Evolutionary conservation across 2,113 vertebrate genomes (phyloP), one percentile per base, ranked within the genome.

Genomic region (Hymenochirus boettgeri): DNA sequence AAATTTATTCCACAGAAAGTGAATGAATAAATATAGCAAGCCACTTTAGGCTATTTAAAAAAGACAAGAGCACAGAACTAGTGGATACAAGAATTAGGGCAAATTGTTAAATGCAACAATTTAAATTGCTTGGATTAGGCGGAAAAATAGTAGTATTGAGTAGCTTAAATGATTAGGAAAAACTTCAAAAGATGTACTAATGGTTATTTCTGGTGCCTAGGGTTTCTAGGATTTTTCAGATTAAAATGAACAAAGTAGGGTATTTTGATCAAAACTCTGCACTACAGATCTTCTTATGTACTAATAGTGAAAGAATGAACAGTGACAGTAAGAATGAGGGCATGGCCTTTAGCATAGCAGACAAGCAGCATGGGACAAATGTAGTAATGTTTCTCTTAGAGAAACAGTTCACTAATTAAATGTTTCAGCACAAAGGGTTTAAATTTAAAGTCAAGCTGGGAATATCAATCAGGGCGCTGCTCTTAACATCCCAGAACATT

Each of bases 391-490:
- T 33, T 51, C 56, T 66, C 37, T 51, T 67, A 56, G 50, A 58
- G 47, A 57, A 60, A 45, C 29, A 60, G 59, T 69, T 69, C 50
- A 22, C 54, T 69, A 60, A 69, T 69, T 69, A 69, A 69, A 60
- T 69, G 65, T 60, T 60, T 69, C 57, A 53, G 57, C 56, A 29
- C 48, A 23, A 45, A 53, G 46, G 17, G 65, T 54, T 53, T 29
- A 66, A 69, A 69, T 60, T 69, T 60, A 69, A 69, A 53, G 31
- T 29, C 64, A 52, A 52, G 64, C 56, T 67, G 64, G 35, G 56
- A 59, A 59, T 52, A 59, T 67, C 56, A 59, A 51, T 67, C 64
- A 45, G 56, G 56, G 18, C 50, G 29, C 64, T 19, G 23, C 22
- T 35, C n/a, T 42, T 18, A 33, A 65, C 53, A 48, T 48, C 15